Evolutionary conservation across 1,140 invertebrate genomes (phyloP).

Genomic region (Ooceraea biroi): DNA sequence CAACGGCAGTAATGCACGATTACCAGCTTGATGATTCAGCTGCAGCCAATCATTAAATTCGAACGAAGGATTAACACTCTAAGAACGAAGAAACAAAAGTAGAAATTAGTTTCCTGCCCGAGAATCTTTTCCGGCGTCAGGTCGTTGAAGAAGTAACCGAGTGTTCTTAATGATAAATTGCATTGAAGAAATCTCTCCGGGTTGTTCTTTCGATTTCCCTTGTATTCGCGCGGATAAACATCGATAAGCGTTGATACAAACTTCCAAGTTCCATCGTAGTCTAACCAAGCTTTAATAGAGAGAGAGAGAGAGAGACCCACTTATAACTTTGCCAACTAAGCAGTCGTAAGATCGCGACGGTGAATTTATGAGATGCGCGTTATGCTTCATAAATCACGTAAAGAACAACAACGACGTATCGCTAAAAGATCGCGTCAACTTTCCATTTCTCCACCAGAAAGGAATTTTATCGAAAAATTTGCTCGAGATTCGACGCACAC

Average conservation of each 20-base stretch:
- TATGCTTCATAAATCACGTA: conserved; percentile 46
- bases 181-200: conserved; percentile 33
- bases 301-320: conserved; percentile 21
- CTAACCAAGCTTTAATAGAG: conserved; percentile 42
- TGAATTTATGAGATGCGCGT: conserved; percentile 41
- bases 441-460: too few species aligned
- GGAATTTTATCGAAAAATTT: too few species aligned
- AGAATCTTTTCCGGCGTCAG: conserved; percentile 21
- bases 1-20: background rate
- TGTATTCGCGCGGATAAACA: conserved; percentile 55
- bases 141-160: conserved; percentile 3
- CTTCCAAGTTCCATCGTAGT: conserved; percentile 33
- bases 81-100: conserved; percentile 12
- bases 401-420: background rate
- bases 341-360: conserved; percentile 33
- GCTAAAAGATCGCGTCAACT: too few species aligned
- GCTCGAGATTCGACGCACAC: too few species aligned
- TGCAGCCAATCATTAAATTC: background rate
- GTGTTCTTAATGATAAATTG: conserved; percentile 21
- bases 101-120: conserved; percentile 18
- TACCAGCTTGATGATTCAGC: background rate
- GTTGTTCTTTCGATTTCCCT: conserved; percentile 41
- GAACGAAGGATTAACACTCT: background rate
- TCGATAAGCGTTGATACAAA: conserved; percentile 43
- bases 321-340: conserved; percentile 54